Evolutionary conservation across 2,113 vertebrate species (phyloP).

Genomic region (Corythoichthys intestinalis): DNA sequence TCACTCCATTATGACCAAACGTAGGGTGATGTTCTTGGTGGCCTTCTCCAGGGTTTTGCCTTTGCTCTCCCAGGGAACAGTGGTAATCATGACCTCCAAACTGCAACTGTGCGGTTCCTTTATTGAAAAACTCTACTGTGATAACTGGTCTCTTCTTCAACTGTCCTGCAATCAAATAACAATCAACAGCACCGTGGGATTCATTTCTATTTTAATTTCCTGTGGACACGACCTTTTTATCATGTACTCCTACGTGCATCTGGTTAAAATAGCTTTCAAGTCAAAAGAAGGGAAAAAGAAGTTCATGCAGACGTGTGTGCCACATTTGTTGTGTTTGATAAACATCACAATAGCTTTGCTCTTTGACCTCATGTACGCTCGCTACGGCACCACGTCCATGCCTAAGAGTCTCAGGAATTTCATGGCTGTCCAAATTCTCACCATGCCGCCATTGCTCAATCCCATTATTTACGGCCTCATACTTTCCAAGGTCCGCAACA

Average conservation of each 20-base stretch:
- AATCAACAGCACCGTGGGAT: conserved; percentile 15
- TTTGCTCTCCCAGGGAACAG: not conserved
- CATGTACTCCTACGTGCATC: conserved; percentile 18
- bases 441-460: conserved; percentile 43
- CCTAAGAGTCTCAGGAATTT: conserved; percentile 36
- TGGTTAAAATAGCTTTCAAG: conserved; percentile 27
- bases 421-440: conserved; percentile 46
- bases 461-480: conserved; percentile 50
- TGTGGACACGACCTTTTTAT: conserved; percentile 26
- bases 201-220: conserved; percentile 20
- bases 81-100: conserved; percentile 3
- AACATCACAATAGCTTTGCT: conserved; percentile 34
- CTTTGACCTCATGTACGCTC: conserved; percentile 37
- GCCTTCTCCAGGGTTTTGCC: conserved; percentile 29
- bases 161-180: conserved; percentile 22
- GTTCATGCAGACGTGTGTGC: conserved; percentile 43
- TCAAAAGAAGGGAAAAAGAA: conserved; percentile 30
- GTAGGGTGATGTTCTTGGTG: conserved; percentile 7
- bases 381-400: conserved; percentile 38
- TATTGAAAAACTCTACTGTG: conserved; percentile 46
- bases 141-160: conserved; percentile 48
- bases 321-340: conserved; percentile 36
- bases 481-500: conserved; percentile 22
- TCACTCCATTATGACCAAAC: conserved; percentile 25
- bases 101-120: conserved; percentile 33